A percentile compares a stretch with the other conserved stretches of the same genome.
Conservation (phyloP, 2,113 vertebrate genomes). For the Pedetes capensis region DNA sequence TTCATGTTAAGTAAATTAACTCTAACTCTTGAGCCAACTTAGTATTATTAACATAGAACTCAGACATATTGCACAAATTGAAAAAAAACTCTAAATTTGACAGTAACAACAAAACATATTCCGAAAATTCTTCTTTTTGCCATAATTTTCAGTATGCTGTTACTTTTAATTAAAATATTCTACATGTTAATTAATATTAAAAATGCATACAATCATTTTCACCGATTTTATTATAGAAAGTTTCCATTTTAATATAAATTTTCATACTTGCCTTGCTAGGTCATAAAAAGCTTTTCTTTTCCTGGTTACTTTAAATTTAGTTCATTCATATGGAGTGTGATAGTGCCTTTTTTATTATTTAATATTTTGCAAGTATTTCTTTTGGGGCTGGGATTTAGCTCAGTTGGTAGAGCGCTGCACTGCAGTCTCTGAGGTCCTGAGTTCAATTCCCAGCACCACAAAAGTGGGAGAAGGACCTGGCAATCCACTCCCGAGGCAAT, state of each 20-base stretch:
- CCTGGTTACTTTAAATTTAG: not conserved
- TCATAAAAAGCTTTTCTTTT: not conserved
- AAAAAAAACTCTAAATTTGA: constrained; percentile 16
- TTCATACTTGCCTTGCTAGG: not conserved
- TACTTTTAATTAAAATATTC: not conserved
- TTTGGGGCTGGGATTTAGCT: too few relatives aligned
- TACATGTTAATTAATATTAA: not conserved
- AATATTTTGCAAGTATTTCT: not conserved
- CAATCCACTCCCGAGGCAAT: too few relatives aligned
- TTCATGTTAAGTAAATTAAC: not conserved
- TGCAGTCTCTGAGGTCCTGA: too few relatives aligned
- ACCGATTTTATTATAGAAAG: not conserved
- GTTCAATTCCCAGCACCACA: too few relatives aligned
- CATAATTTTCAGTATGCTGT: not conserved
- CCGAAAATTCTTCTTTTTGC: not conserved
- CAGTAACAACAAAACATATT: not conserved
- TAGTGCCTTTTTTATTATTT: not conserved
- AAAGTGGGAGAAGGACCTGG: too few relatives aligned
- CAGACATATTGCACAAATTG: not conserved
- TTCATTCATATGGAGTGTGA: not conserved
- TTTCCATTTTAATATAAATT: not conserved
- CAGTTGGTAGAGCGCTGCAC: too few relatives aligned
- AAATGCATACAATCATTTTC: not conserved
- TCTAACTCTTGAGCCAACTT: not conserved
- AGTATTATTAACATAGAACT: not conserved